These are phyloP conservation scores for Zoanthus solanderi DNA, from an alignment of 92 coral and sea anemone species.

Conservation along the genomic window DNA sequence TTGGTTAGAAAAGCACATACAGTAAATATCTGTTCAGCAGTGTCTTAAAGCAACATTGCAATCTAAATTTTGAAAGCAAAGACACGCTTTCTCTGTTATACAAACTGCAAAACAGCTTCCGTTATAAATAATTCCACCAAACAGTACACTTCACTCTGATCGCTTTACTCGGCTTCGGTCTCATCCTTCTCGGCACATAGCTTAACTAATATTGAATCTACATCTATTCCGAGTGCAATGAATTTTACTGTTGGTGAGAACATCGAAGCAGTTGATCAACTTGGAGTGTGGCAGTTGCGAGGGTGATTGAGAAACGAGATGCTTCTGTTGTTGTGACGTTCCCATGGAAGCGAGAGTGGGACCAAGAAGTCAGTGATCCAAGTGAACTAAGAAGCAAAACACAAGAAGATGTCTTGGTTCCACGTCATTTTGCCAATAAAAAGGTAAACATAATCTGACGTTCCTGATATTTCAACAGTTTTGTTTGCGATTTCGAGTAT, in stretches of 20 bases:
- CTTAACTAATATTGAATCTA: not conserved
- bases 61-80: not conserved
- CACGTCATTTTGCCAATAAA: constrained; percentile 32
- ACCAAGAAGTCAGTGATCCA: not conserved
- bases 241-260: constrained; percentile 43
- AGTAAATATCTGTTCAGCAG: constrained; percentile 34
- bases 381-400: constrained; percentile 8
- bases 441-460: constrained; percentile 15
- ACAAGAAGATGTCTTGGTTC: constrained; percentile 27
- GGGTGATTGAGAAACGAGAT: constrained; percentile 13
- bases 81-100: not conserved
- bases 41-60: not conserved
- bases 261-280: constrained; percentile 39
- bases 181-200: not conserved
- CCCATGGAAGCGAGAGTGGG: constrained; percentile 29
- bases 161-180: not conserved
- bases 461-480: not conserved
- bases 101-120: not conserved
- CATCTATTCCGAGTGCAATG: not conserved
- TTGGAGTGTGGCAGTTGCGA: constrained; percentile 44
- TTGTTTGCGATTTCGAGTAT: not conserved
- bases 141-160: not conserved
- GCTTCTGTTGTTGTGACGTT: constrained; percentile 17
- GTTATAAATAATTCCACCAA: not conserved
- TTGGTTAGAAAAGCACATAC: constrained; percentile 38